phyloP scores from a whole-genome alignment of 2,888 invertebrate genomes.

The Andrena flavipes region DNA sequence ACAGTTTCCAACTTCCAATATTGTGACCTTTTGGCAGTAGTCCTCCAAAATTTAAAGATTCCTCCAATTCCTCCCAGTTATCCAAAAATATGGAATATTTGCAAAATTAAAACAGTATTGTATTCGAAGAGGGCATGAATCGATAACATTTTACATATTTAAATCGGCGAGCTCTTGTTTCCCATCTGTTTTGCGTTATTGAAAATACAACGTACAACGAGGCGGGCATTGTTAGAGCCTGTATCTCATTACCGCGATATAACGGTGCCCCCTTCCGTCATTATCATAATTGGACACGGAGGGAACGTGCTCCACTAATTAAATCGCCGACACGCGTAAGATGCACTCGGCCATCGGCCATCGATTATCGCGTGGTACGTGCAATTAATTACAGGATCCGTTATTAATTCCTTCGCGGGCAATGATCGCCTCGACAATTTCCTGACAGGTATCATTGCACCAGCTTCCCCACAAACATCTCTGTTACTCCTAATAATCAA shows the following conservation, averaged over 20 bases:
- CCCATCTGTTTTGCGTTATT: background rate
- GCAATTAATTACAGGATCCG: conserved; percentile 47
- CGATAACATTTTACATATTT: no score
- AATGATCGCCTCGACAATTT: conserved; percentile 13
- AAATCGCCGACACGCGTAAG: conserved; percentile 51
- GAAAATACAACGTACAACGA: background rate
- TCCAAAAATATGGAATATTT: no score
- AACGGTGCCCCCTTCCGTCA: background rate
- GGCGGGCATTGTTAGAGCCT: background rate
- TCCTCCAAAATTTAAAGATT: no score
- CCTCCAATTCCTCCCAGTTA: no score
- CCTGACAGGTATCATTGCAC: background rate
- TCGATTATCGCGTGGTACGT: conserved; percentile 46
- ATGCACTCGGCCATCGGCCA: conserved; percentile 44
- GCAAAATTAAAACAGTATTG: no score
- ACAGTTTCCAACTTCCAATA: no score
- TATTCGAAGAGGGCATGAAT: no score
- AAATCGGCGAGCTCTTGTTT: no score
- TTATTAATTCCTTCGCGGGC: conserved; percentile 53
- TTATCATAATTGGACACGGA: conserved; percentile 52
- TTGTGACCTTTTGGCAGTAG: no score
- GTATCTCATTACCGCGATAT: conserved; percentile 25
- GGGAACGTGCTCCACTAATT: conserved; percentile 51
- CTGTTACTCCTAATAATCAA: no score
- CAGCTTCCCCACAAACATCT: background rate